Evolutionary conservation across 2,888 invertebrate genomes (phyloP).

Genomic region (Chaetoderma sp.): DNA sequence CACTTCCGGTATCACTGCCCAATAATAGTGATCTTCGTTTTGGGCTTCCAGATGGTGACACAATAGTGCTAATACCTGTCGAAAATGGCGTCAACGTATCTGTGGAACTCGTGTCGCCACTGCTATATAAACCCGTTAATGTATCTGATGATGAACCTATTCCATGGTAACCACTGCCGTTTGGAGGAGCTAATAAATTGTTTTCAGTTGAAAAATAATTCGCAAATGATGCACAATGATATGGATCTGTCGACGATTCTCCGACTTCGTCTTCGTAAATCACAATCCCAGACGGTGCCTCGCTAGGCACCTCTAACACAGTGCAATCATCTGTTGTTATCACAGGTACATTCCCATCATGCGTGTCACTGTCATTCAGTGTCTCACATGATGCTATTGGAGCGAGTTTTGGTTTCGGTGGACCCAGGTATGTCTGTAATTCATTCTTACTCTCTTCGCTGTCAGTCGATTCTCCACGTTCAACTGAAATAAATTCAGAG

Average conservation of each 20-base stretch:
- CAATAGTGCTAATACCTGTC: slow-evolving; percentile 59
- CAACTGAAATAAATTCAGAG: slow-evolving; percentile 39
- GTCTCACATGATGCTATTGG: slow-evolving; percentile 69
- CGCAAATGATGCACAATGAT: slow-evolving; percentile 39
- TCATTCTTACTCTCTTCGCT: slow-evolving; percentile 47
- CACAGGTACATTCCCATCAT: slow-evolving; percentile 48
- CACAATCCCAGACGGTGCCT: slow-evolving; percentile 17
- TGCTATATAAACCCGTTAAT: slow-evolving; percentile 40
- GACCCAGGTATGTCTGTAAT: slow-evolving; percentile 43
- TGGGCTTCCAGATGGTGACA: slow-evolving; percentile 56
- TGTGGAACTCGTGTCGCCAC: slow-evolving; percentile 51
- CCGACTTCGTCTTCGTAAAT: slow-evolving; percentile 36
- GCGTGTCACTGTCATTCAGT: slow-evolving; percentile 54
- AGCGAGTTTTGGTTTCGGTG: slow-evolving; percentile 60
- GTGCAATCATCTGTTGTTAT: slow-evolving; percentile 51
- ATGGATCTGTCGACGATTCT: slow-evolving; percentile 50
- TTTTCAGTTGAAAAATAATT: too few relatives aligned
- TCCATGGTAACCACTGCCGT: not conserved
- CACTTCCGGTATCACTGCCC: too few relatives aligned
- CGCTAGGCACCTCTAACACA: slow-evolving; percentile 43
- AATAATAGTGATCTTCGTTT: slow-evolving; percentile 34
- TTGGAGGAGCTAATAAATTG: slow-evolving; percentile 14
- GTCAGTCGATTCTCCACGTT: slow-evolving; percentile 47
- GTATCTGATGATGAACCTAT: slow-evolving; percentile 52
- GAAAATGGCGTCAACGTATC: slow-evolving; percentile 64